phyloP scores from a whole-genome alignment of 2,888 invertebrate species.

The Ormyrus thymus region DNA sequence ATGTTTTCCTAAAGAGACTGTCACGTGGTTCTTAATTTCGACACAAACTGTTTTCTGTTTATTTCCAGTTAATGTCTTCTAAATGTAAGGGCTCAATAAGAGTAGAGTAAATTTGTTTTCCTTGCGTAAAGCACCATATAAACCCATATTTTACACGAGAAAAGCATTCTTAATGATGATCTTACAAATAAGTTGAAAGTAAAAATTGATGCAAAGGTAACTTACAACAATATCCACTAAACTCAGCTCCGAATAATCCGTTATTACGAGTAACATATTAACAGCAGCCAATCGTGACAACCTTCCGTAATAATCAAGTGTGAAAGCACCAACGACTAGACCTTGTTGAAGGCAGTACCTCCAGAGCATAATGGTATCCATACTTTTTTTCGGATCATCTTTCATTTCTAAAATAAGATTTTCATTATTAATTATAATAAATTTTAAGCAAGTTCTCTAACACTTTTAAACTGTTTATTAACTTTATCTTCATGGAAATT shows the following conservation, averaged over 20 bases:
- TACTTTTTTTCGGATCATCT: constrained; percentile 24
- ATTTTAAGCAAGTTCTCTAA: neutral
- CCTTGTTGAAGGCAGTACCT: constrained; percentile 63
- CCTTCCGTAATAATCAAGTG: constrained; percentile 65
- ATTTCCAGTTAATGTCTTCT: no score
- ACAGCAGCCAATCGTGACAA: constrained; percentile 69
- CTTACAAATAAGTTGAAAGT: neutral
- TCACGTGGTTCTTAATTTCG: no score
- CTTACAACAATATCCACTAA: constrained; percentile 49
- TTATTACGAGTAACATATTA: constrained; percentile 63
- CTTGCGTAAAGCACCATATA: no score
- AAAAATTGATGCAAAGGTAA: neutral
- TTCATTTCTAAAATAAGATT: constrained; percentile 10
- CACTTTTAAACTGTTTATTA: no score
- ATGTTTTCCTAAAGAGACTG: no score
- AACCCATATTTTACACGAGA: no score
- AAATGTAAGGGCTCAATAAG: no score
- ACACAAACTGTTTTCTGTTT: no score
- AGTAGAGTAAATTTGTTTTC: no score
- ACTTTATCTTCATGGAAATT: no score
- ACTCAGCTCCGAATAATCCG: constrained; percentile 52
- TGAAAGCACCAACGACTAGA: constrained; percentile 67
- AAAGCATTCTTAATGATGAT: no score
- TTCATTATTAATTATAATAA: neutral
- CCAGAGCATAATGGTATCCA: constrained; percentile 42